Base-by-base conservation (phyloP, 2,888 invertebrate species). In the Cheilosia vernalis region DNA sequence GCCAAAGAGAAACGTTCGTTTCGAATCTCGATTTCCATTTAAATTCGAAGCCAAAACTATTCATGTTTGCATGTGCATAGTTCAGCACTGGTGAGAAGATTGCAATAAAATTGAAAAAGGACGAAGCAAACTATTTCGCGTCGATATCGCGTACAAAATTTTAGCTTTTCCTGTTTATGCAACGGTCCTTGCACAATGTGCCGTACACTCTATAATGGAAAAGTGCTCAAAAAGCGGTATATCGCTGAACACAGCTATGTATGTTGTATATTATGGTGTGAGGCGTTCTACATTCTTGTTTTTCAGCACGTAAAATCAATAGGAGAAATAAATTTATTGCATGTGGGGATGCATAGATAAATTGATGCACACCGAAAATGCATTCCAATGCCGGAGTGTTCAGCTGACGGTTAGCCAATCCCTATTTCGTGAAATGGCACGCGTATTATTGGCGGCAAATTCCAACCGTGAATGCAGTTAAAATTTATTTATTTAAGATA, bases 21-120 rank as follows among this genome's bases (percentile, higher is more conserved):
- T n/a, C 30, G 6, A 67, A 51, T 55, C 56, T 27, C 47, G 21
- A 61, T 73, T 79, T 73, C 27, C 44, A 67, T 74, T 80, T 47
- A 47, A 67, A 69, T 47, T 21, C 40, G 40, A 49, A 33, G n/a
- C 60, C 15, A 9, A 67, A 73, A 67, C 37, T 47, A 51, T 61
- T 33, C 56, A 44, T 19, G 15, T 72, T 66, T 37, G 60, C 56
- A 37, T 72, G 55, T 30, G 67, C 44, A 49, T 27, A 6, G 27
- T 27, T 27, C 27, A 27, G 27, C 6, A 6, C 6, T 30, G 13
- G n/a, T 21, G 27, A 61, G 21, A 53, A 74, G 67, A 80, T 80
- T 67, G 80, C 49, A 30, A 74, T 73, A 66, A 73, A 73, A 66
- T 67, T 66, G 47, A 37, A 67, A n/a, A 19, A 42, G 4, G 1